Evolutionary conservation across 2,888 invertebrate genomes (phyloP).

Genomic region (Smittia aterrima): DNA sequence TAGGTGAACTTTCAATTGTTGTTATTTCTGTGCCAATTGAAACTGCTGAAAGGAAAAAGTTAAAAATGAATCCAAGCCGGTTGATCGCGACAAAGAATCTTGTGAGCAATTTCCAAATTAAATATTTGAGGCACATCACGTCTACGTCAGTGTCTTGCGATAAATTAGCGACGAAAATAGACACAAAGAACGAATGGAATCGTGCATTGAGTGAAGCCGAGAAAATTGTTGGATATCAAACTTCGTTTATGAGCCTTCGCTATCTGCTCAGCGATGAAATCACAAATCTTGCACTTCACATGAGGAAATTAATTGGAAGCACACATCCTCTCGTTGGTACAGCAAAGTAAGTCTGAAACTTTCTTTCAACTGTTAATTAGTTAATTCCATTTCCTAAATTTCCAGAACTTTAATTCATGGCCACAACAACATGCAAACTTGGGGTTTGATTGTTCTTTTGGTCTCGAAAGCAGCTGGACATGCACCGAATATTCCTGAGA

Average conservation of each 20-base stretch:
- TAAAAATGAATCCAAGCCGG: not conserved
- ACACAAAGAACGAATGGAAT: conserved; percentile 81
- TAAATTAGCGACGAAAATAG: conserved; percentile 34
- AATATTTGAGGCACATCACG: conserved; percentile 12
- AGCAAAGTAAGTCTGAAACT: conserved; percentile 71
- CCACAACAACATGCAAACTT: conserved; percentile 83
- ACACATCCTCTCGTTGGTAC: conserved; percentile 92
- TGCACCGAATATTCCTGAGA: conserved; percentile 71
- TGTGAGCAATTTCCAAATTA: not conserved
- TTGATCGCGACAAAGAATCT: not conserved
- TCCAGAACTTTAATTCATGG: conserved; percentile 63
- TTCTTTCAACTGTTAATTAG: not conserved
- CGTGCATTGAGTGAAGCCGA: conserved; percentile 92
- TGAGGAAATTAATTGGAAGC: conserved; percentile 87
- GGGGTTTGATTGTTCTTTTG: conserved; percentile 81
- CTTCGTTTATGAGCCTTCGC: conserved; percentile 85
- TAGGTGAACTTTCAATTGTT: not conserved
- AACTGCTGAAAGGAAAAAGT: not conserved
- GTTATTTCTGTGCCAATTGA: not conserved
- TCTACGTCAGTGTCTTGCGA: conserved; percentile 23
- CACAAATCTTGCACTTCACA: conserved; percentile 87
- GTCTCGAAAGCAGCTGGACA: conserved; percentile 92
- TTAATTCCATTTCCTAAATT: not conserved
- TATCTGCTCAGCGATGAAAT: conserved; percentile 94
- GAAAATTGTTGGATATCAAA: conserved; percentile 94